Evolutionary conservation across 2,797 vertebrate genomes (phyloP).

Genomic region (Manis javanica): DNA sequence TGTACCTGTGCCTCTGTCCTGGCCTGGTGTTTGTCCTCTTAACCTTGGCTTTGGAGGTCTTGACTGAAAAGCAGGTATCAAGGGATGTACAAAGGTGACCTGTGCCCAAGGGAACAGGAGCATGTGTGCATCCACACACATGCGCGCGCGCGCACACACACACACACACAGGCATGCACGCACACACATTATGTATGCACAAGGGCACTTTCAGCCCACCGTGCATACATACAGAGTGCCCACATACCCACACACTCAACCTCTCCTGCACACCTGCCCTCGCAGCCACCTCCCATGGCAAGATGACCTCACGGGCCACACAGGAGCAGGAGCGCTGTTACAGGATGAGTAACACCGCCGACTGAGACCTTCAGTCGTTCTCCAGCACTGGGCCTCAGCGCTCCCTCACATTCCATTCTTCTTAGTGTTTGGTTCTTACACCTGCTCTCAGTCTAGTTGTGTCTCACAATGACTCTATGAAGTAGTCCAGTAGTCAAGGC

Average conservation of each 20-base stretch:
- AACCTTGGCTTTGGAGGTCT: neutral
- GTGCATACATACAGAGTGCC: fast-evolving
- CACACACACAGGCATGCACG: fast-evolving
- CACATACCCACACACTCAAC: fast-evolving
- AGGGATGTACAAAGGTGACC: neutral
- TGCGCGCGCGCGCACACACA: too few species aligned
- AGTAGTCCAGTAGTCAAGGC: neutral
- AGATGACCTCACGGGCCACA: neutral
- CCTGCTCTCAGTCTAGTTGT: neutral
- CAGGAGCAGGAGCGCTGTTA: neutral
- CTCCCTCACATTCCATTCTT: fast-evolving
- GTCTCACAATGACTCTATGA: neutral
- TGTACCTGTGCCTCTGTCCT: neutral
- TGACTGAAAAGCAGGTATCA: neutral
- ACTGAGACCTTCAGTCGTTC: neutral
- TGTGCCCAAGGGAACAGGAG: neutral
- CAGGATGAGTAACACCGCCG: neutral
- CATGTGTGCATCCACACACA: too few species aligned
- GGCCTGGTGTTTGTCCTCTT: neutral
- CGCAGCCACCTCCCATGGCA: fast-evolving
- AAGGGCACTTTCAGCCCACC: too few species aligned
- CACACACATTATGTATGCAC: too few species aligned
- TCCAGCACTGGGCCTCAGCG: neutral
- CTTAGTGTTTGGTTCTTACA: too few species aligned
- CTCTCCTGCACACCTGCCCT: neutral